Evolutionary conservation across 2,113 vertebrate species (phyloP), one percentile per base, ranked within the genome.

Genomic region (Pangasianodon gigas): DNA sequence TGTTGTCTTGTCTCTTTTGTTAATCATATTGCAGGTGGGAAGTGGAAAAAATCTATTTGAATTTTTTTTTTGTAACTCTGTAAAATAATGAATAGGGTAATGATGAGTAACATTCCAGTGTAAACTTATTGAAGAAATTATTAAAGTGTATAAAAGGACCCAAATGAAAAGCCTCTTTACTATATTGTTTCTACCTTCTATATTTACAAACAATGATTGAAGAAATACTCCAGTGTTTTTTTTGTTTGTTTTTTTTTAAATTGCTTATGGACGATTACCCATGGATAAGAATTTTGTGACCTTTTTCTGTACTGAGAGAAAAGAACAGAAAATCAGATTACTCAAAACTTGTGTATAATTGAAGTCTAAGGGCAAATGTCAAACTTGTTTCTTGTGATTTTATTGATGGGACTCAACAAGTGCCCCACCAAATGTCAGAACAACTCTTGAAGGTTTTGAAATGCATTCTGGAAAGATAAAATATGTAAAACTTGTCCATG

Each of bases 91-190:
- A 89, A 85, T 89, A 85, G 67, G 88, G 88, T 90, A 75, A 90
- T 92, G 32, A 82, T 84, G 80, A 91, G 71, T 87, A 90, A 91
- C 89, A 92, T 92, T 92, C 91, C 91, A 91, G 85, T 92, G 88
- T 89, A 91, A 90, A 91, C 85, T 85, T 89, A 81, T 85, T 83
- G 87, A 89, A 90, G 81, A 90, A 89, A 85, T 60, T 37, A 90
- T 91, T 87, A 92, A 92, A 92, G 82, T 89, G 62, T 88, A 18
- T 58, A 71, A 87, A 89, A 89, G 19, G n/a, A 90, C 48, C 74
- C 16, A 37, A 18, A 46, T 89, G 79, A 87, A 84, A 84, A 58
- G 79, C 21, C 52, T 65, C 29, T 19, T 88, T 85, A 86, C 60
- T 89, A 13, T 44, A 44, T 29, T 87, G 13, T 6, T 46, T 51